These are phyloP conservation scores for Chironomus tentans DNA, from an alignment of 2,888 invertebrate genomes.

Conservation along the genomic window DNA sequence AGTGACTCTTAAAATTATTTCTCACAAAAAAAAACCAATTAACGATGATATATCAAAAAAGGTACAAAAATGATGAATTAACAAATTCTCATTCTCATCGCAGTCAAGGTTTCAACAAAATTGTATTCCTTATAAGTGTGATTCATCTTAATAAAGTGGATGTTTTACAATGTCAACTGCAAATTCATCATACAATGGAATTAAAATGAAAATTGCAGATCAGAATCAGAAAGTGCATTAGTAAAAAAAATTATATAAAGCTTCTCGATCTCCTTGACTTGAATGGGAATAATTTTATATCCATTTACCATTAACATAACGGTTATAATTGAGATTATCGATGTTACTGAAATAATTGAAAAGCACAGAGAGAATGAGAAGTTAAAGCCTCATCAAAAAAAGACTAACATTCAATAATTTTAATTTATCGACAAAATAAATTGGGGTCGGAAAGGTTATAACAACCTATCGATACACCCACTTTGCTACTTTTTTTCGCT, in stretches of 20 bases:
- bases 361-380: no score
- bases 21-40: no score
- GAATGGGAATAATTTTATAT: not conserved
- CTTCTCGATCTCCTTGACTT: not conserved
- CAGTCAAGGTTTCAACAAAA: no score
- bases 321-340: conserved; percentile 1
- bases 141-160: no score
- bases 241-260: not conserved
- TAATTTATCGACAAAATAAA: not conserved
- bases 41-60: no score
- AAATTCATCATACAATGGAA: not conserved
- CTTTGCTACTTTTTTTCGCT: conserved; percentile 10
- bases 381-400: not conserved
- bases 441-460: conserved; percentile 3
- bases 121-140: no score
- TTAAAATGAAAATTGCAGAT: not conserved
- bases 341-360: conserved; percentile 6
- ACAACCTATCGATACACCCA: conserved; percentile 1
- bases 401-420: not conserved
- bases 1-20: no score
- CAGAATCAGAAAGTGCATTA: not conserved
- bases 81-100: no score
- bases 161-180: not conserved
- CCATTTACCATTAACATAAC: not conserved
- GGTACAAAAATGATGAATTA: no score